Evolutionary conservation across 2,888 invertebrate species (phyloP).

Genomic region (Yponomeuta cagnagella): DNA sequence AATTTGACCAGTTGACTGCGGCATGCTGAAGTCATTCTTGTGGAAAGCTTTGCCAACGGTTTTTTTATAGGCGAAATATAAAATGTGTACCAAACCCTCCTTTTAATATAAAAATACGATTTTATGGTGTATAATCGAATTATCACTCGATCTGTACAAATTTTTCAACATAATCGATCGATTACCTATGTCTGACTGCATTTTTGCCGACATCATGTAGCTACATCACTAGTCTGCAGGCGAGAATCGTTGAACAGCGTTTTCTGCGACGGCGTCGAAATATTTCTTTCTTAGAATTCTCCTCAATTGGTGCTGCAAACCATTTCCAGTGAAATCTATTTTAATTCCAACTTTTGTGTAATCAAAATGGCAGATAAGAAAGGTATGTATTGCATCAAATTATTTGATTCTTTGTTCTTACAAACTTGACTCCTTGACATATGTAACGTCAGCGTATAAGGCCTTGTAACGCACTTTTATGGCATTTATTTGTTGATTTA

Average conservation of each 20-base stretch:
- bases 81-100: too few relatives aligned
- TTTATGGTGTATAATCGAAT: too few relatives aligned
- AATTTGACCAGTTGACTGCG: too few relatives aligned
- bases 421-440: conserved; percentile 49
- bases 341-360: conserved; percentile 1
- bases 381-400: conserved; percentile 67
- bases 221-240: conserved; percentile 42
- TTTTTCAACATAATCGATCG: conserved; percentile 14
- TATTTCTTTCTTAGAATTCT: conserved; percentile 28
- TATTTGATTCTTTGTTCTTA: conserved; percentile 58
- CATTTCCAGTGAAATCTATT: conserved; percentile 7
- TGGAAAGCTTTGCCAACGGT: too few relatives aligned
- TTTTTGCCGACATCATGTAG: background rate
- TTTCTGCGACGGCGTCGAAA: conserved; percentile 46
- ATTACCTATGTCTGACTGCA: background rate
- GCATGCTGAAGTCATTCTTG: too few relatives aligned
- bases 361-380: conserved; percentile 72
- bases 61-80: too few relatives aligned
- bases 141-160: background rate
- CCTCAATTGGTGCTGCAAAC: conserved; percentile 6
- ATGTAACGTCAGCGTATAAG: conserved; percentile 58
- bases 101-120: too few relatives aligned
- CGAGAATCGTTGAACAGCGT: conserved; percentile 42
- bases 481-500: conserved; percentile 14
- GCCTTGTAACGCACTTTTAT: conserved; percentile 34